phyloP scores from a whole-genome alignment of 2,113 vertebrate genomes.

The Ranitomeya variabilis region DNA sequence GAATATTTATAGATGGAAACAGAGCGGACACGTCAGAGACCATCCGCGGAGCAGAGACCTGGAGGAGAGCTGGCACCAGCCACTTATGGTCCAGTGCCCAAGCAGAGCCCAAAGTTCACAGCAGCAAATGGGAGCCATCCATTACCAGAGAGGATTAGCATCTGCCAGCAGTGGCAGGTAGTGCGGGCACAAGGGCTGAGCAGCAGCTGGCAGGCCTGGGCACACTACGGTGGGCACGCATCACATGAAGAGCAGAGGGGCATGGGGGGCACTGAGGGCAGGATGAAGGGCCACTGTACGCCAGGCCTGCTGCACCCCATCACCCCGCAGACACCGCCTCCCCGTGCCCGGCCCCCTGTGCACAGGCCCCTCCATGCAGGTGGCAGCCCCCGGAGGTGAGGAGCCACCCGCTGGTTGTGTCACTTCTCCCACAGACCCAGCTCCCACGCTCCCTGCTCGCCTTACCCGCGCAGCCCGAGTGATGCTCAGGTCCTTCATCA shows the following conservation, averaged over 20 bases:
- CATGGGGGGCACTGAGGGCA: background rate
- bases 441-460: background rate
- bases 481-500: conserved; percentile 94
- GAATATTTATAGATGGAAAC: too few species aligned
- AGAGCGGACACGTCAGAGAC: too few species aligned
- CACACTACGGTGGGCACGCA: background rate
- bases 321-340: background rate
- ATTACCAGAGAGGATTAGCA: background rate
- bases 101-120: conserved; percentile 1
- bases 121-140: conserved; percentile 9
- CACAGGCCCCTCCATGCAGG: conserved; percentile 6
- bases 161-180: background rate
- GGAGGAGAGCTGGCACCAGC: too few species aligned
- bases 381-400: conserved; percentile 12
- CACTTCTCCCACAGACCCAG: background rate
- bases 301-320: conserved; percentile 39
- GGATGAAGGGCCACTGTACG: conserved; percentile 23
- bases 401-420: background rate
- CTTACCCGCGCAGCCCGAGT: conserved; percentile 92
- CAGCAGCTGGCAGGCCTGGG: background rate
- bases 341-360: background rate
- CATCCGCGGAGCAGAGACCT: too few species aligned
- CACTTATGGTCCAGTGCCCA: background rate
- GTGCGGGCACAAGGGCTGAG: background rate
- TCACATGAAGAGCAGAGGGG: background rate